Base-by-base conservation (phyloP, 2,888 invertebrate species). In the Falcaria lacertinaria region DNA sequence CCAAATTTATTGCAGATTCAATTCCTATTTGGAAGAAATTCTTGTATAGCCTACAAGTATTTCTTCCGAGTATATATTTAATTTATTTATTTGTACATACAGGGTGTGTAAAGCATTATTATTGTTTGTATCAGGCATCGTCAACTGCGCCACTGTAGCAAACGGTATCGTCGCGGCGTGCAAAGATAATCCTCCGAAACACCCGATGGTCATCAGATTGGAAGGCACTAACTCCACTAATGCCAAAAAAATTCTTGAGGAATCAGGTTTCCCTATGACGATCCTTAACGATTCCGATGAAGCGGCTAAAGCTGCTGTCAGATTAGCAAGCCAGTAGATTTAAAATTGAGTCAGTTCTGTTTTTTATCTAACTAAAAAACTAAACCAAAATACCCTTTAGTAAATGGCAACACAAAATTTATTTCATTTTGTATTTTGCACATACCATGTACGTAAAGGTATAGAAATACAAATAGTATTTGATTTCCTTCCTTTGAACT, bases 131-230 rank as follows among this genome's bases (percentile, higher is more conserved):
- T 15, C 58, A 87, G 98, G 99, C 43, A 99, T 99, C 73, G 99
- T 99, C 0, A 98, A 99, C 85, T 99, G 99, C 85, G 96, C 94
- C 4, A 98, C 96, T 0, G 96, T 99, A 63, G 99, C 99, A 0
- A 96, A 95, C 67, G 99, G 99, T 34, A 96, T 99, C 58, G 94
- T 98, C 3, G 92, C 94, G 45, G 98, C 99, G 2, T 94, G 95
- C 56, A 94, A 93, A 74, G 93, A 93, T 42, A 92, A 95, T 48
- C 91, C 94, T 34, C 90, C 98, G 0, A 92, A 93, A 64, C 92
- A 98, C 45, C 99, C 99, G 0, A 88, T 99, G 34, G 93, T 99
- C 43, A 97, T 99, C 34, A 91, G 99, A 62, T 86, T 99, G 44
- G 98, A 98, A 92, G 99, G 99, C 42, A 98, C 97, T 14, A 98